Percentiles rank a stretch among this genome's conserved stretches.
Conservation (phyloP, 2,113 vertebrate genomes). For the Cyprinus carpio region DNA sequence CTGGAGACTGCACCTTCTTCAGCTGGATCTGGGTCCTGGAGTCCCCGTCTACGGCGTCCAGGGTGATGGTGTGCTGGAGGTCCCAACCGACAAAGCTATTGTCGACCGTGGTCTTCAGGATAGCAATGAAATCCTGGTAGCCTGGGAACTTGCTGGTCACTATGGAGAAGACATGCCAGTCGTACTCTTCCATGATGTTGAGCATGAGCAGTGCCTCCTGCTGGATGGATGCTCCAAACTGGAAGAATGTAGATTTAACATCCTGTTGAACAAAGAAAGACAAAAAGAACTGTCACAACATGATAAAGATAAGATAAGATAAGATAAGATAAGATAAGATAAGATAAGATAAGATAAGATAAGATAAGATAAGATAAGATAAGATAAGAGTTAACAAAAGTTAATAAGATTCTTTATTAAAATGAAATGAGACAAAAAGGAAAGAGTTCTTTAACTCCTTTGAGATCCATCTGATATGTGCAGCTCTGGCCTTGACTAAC, state of each 20-base stretch:
- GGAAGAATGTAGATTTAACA: no score
- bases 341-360: no score
- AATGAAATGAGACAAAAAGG: conserved; percentile 41
- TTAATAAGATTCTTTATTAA: conserved; percentile 49
- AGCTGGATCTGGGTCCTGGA: conserved; percentile 90
- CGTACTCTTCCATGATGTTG: no score
- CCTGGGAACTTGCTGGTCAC: no score
- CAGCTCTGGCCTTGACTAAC: conserved; percentile 38
- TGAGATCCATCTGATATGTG: conserved; percentile 38
- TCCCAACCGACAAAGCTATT: conserved; percentile 99
- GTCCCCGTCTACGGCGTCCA: conserved; percentile 91
- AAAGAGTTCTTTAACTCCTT: conserved; percentile 39
- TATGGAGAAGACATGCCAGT: no score
- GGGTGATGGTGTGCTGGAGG: conserved; percentile 88
- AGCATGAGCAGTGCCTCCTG: conserved; percentile 53
- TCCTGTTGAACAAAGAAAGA: background rate
- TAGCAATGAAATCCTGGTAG: conserved; percentile 72
- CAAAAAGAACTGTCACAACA: background rate
- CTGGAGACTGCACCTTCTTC: conserved; percentile 95
- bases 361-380: no score
- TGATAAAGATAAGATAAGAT: no score
- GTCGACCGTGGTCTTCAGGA: conserved; percentile 94
- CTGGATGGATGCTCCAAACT: no score
- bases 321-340: no score
- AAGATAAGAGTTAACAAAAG: conserved; percentile 40